phyloP scores from a whole-genome alignment of 2,797 vertebrate genomes.

The Chelonia mydas region DNA sequence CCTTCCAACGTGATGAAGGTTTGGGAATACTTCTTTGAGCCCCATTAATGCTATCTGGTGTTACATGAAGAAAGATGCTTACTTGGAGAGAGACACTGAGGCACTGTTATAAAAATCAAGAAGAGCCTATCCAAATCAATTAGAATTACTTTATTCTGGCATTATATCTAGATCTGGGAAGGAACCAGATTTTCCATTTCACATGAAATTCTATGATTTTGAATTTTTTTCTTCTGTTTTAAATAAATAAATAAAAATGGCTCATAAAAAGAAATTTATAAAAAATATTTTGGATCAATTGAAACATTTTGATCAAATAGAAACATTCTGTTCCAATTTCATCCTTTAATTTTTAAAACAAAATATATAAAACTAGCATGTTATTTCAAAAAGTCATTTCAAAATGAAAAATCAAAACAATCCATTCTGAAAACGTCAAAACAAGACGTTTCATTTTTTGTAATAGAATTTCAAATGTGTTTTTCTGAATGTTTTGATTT shows the following conservation, averaged over 20 bases:
- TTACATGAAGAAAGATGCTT: neutral
- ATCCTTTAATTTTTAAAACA: neutral
- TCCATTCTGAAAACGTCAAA: neutral
- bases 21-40: neutral
- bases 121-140: neutral
- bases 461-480: neutral
- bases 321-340: neutral
- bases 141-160: neutral
- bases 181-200: neutral
- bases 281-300: neutral
- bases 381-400: neutral
- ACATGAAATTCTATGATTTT: neutral
- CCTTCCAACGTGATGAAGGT: accelerated
- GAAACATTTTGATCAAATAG: neutral
- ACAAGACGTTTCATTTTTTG: neutral
- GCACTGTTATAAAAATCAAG: neutral
- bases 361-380: neutral
- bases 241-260: no score
- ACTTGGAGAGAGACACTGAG: neutral
- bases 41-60: neutral
- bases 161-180: neutral
- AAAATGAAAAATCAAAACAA: neutral
- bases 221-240: no score
- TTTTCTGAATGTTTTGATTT: neutral
- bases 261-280: neutral